Percentiles rank a stretch among this genome's conserved stretches.
Conservation (phyloP, 2,113 vertebrate genomes). For the Corythornis vintsioides region DNA sequence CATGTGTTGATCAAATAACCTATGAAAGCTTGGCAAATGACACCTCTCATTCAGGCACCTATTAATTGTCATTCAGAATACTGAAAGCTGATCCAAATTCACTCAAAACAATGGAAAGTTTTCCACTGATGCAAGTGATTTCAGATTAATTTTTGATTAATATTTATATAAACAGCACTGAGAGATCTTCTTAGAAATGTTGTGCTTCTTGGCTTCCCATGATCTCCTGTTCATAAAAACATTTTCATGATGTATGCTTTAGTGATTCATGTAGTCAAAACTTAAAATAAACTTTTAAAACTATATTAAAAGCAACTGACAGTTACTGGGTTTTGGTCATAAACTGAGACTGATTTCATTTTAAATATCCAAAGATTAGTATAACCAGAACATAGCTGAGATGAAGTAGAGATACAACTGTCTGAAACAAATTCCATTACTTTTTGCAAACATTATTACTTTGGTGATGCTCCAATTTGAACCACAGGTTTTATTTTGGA, state of each 20-base stretch:
- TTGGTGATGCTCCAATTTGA: not conserved
- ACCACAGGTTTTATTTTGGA: not conserved
- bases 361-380: not conserved
- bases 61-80: not conserved
- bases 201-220: not conserved
- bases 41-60: not conserved
- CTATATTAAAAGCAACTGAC: not conserved
- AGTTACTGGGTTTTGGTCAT: not conserved
- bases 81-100: not conserved
- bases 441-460: not conserved
- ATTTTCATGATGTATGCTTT: not conserved
- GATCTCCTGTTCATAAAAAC: not conserved
- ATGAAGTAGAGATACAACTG: not conserved
- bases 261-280: not conserved
- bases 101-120: not conserved
- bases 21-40: not conserved
- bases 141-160: not conserved
- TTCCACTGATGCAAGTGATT: not conserved
- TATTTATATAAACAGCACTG: not conserved
- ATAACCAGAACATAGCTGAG: not conserved
- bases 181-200: not conserved
- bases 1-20: not conserved
- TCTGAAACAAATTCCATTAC: not conserved
- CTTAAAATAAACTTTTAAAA: not conserved
- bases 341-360: not conserved